Evolutionary conservation across 2,113 vertebrate species (phyloP), one percentile per base, ranked within the genome.

Genomic region (Irena cyanogastra): DNA sequence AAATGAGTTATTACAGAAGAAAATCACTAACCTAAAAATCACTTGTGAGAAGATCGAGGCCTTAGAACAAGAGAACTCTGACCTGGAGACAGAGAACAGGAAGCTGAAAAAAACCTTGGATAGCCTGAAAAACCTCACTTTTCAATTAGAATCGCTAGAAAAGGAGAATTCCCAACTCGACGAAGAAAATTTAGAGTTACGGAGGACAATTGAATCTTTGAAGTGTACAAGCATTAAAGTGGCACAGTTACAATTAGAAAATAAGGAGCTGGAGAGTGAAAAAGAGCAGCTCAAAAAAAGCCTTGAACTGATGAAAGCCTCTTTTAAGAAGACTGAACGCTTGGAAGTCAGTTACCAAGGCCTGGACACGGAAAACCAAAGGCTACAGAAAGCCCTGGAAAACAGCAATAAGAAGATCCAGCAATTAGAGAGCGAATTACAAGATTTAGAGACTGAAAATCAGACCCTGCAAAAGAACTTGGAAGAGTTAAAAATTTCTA

Each of bases 391-490:
- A 96, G 98, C 99, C 76, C 96, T 99, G 49, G 99, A 99, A 97
- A 99, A 99, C 96, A 99, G 98, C 97, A 99, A 98, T 97, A 99
- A 99, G 97, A 99, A 99, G 97, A 99, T 99, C 80, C 99, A 99
- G 64, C 98, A 99, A 41, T 94, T 99, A 93, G 99, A 99, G 96
- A 98, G 96, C 19, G 99, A 99, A 93, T 94, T 99, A 21, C 99
- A 99, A 71, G 99, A 99, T 53, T 97, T 99, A 70, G 99, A 99
- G 93, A 96, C 98, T 30, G 99, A 99, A 98, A 99, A 99, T 96
- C 99, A 99, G 85, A 97, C 97, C 68, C 95, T 99, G 31, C 99
- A 99, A 42, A 98, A 98, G 92, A 99, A 98, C 93, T 96, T 99
- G 77, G 99, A 99, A 92, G 99, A 99, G 97, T 97, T 99, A 79